These are phyloP conservation scores for Stenichneumon culpator DNA, from an alignment of 2,888 invertebrate species.

Conservation along the genomic window DNA sequence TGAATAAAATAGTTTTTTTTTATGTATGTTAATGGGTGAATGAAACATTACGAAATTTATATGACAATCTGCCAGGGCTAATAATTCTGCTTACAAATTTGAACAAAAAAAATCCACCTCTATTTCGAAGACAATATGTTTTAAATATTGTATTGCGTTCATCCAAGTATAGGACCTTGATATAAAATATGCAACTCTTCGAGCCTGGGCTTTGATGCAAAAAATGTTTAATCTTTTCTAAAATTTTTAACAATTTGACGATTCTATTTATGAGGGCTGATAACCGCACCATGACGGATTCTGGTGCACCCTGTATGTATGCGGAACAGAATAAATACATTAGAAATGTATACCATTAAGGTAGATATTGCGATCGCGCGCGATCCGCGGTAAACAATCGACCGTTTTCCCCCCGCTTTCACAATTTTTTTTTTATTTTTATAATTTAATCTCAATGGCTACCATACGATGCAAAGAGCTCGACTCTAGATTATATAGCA, in stretches of 20 bases:
- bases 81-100: too few species aligned
- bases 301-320: slow-evolving; percentile 1
- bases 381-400: neutral
- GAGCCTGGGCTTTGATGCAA: too few species aligned
- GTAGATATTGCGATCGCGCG: slow-evolving; percentile 1
- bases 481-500: slow-evolving; percentile 51
- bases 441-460: slow-evolving; percentile 67
- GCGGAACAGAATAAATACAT: neutral
- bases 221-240: neutral
- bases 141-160: too few species aligned
- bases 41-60: neutral
- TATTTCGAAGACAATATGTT: too few species aligned
- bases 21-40: neutral
- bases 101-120: too few species aligned
- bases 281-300: neutral
- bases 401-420: slow-evolving; percentile 10
- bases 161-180: too few species aligned
- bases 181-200: too few species aligned
- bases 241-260: neutral
- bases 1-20: neutral
- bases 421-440: slow-evolving; percentile 49
- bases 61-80: too few species aligned
- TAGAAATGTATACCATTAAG: neutral
- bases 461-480: slow-evolving; percentile 69
- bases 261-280: neutral